Evolutionary conservation across 2,797 vertebrate genomes (phyloP).

Genomic region (Sebastes diploproa): DNA sequence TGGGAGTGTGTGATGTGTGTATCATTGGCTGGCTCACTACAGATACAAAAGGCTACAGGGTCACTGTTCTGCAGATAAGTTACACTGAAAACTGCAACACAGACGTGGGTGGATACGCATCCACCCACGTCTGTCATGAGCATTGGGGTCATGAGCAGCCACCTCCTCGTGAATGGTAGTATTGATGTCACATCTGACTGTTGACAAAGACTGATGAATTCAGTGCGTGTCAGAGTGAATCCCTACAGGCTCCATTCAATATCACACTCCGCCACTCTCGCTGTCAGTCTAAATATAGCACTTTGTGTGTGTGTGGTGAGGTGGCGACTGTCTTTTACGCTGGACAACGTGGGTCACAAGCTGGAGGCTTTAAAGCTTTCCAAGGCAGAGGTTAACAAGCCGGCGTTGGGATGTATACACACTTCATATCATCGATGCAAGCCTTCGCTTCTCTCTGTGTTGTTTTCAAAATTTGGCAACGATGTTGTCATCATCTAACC

Average conservation of each 20-base stretch:
- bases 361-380: slow-evolving; percentile 11
- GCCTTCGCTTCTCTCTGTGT: not conserved
- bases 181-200: slow-evolving; percentile 3
- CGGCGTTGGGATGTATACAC: not conserved
- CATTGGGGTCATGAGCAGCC: not conserved
- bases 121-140: too few relatives aligned
- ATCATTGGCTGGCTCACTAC: not conserved
- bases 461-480: not conserved
- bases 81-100: not conserved
- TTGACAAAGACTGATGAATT: slow-evolving; percentile 35
- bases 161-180: not conserved
- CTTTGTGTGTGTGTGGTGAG: not conserved
- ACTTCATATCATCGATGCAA: not conserved
- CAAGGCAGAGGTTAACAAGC: too few relatives aligned
- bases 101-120: not conserved
- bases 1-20: not conserved
- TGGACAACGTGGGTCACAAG: slow-evolving; percentile 8
- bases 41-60: not conserved
- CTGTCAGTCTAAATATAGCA: slow-evolving; percentile 60
- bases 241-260: slow-evolving; percentile 32
- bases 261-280: slow-evolving; percentile 18
- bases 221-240: slow-evolving; percentile 45
- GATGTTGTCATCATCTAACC: not conserved
- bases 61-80: not conserved
- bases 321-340: slow-evolving; percentile 9